Conservation (phyloP, 2,797 vertebrate species). For the Gila robusta region DNA sequence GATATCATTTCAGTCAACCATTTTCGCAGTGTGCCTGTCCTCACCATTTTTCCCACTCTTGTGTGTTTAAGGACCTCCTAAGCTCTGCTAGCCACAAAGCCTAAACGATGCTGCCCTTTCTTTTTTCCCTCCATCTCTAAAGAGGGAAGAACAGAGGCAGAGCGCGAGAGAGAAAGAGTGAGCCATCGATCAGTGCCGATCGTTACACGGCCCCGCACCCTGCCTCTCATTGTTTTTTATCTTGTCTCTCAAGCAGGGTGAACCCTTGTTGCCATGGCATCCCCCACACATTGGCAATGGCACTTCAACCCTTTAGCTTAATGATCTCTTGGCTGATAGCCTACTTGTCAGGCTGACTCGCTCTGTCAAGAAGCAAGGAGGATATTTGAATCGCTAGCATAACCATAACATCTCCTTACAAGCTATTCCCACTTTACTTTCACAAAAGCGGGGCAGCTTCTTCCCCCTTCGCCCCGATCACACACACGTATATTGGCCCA, state of each 20-base stretch:
- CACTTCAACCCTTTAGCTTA: constrained; percentile 87
- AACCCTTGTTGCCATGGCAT: constrained; percentile 86
- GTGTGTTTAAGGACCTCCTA: constrained; percentile 59
- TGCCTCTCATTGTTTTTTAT: constrained; percentile 83
- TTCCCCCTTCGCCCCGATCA: not conserved
- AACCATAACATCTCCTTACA: constrained; percentile 48
- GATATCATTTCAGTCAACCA: constrained; percentile 40
- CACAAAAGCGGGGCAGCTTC: constrained; percentile 44
- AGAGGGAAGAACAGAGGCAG: constrained; percentile 57
- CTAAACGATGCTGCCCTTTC: constrained; percentile 62
- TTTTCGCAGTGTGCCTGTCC: constrained; percentile 52
- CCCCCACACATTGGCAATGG: constrained; percentile 79
- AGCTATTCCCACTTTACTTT: constrained; percentile 54
- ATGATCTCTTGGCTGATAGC: constrained; percentile 88
- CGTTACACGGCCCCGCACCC: constrained; percentile 77
- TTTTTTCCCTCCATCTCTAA: constrained; percentile 57
- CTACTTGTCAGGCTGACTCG: constrained; percentile 83
- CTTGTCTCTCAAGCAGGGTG: constrained; percentile 79
- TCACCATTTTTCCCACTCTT: constrained; percentile 40
- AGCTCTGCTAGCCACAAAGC: constrained; percentile 58
- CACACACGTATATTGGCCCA: constrained; percentile 8
- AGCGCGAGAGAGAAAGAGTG: constrained; percentile 63
- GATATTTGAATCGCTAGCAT: constrained; percentile 57
- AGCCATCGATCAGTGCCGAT: constrained; percentile 82
- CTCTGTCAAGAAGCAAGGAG: constrained; percentile 72